These are phyloP conservation scores for Botia kubotai DNA, from an alignment of 2,797 vertebrate genomes.

Conservation along the genomic window DNA sequence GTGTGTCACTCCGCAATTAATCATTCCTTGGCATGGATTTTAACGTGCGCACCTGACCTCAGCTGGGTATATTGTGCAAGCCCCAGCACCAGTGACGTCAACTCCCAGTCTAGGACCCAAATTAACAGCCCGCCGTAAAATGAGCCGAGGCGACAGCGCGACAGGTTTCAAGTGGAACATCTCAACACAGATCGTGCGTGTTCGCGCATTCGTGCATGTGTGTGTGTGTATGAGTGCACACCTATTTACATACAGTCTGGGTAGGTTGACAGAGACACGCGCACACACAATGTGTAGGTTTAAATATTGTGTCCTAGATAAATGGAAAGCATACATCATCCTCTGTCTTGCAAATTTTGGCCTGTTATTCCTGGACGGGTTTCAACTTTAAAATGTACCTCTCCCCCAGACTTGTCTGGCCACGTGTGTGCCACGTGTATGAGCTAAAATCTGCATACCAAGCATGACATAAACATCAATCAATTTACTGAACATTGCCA, in stretches of 20 bases:
- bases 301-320: slow-evolving; percentile 51
- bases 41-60: slow-evolving; percentile 47
- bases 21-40: slow-evolving; percentile 56
- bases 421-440: neutral
- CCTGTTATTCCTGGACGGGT: slow-evolving; percentile 3
- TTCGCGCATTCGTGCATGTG: slow-evolving; percentile 20
- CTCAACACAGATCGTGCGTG: slow-evolving; percentile 14
- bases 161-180: slow-evolving; percentile 48
- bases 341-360: slow-evolving; percentile 17
- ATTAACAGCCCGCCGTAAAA: slow-evolving; percentile 48
- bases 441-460: neutral
- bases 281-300: slow-evolving; percentile 19
- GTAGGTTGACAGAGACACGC: neutral
- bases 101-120: slow-evolving; percentile 39
- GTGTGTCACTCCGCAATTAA: slow-evolving; percentile 53
- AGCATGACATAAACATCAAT: neutral
- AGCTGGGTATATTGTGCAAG: slow-evolving; percentile 39
- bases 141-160: slow-evolving; percentile 34
- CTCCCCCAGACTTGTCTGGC: neutral
- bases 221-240: neutral
- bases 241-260: slow-evolving; percentile 14
- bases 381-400: slow-evolving; percentile 6
- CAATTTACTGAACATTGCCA: neutral
- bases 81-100: slow-evolving; percentile 52
- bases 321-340: slow-evolving; percentile 48